Base-by-base conservation (phyloP, 2,113 vertebrate species). In the Psilopsiagon aymara region DNA sequence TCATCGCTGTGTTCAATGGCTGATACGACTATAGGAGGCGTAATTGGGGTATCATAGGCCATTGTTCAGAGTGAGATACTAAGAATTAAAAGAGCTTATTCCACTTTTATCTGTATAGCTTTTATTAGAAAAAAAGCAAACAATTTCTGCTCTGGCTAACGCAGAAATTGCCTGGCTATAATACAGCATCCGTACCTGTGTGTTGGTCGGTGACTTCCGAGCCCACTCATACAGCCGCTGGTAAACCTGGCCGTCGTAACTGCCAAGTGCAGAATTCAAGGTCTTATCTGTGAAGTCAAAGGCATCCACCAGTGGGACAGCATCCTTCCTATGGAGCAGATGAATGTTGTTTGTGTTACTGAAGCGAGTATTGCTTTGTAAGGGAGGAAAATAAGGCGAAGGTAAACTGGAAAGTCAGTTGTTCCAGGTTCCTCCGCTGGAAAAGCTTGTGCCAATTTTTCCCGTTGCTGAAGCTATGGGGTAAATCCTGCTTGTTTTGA, bases 211-310 rank as follows among this genome's bases (percentile, higher is more conserved):
- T 44, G 98, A 96, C 66, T 75, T 97, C 95, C 96, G 98, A 86
- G 97, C 98, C 98, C 98, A 98, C 27, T 98, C 90, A 4, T 98
- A 98, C n/a, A 98, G 97, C 29, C 98, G 96, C 27, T 97, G 96
- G 46, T 98, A 98, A 71, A 88, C 98, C 8, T 98, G 97, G 17
- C 98, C 98, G 0, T 98, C 98, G 0, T 97, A 98, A 53, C 96
- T 97, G 87, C 98, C 98, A 0, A 98, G 97, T 0, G 98, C 98
- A 0, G 98, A 98, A 64, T 98, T 97, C 92, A 98, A 78, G 86
- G 46, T 71, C 57, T 95, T 78, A 70, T 98, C 98, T 1, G 96
- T 95, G 94, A 97, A 98, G 95, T 98, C 98, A 64, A 98, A 98
- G 20, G 98, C 98, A 2, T 98, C 98, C 33, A 98, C 98, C 52